A percentile compares a stretch with the other conserved stretches of the same genome.
These are phyloP conservation scores for Rotaria magnacalcarata DNA, from an alignment of 2,888 invertebrate genomes.

Conservation along the genomic window DNA sequence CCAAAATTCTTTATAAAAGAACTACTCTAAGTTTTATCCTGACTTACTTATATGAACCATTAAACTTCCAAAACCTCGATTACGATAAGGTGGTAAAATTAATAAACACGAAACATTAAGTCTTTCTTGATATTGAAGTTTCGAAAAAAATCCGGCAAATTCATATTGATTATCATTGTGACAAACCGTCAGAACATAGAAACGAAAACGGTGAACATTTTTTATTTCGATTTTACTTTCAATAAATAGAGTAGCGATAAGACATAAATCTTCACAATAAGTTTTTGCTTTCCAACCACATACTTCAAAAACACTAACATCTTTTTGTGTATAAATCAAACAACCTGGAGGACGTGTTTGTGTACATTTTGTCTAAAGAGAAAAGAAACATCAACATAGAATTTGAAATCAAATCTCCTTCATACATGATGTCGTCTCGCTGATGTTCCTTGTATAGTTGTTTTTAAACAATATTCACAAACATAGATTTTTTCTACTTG, in stretches of 20 bases:
- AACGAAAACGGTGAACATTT: slow-evolving; percentile 25
- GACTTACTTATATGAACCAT: neutral
- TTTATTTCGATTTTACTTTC: slow-evolving; percentile 27
- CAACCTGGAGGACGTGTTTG: slow-evolving; percentile 7
- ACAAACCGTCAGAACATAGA: neutral
- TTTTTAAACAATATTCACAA: slow-evolving; percentile 34
- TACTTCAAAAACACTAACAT: slow-evolving; percentile 5
- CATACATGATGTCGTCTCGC: neutral
- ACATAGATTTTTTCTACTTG: slow-evolving; percentile 10
- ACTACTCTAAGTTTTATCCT: neutral
- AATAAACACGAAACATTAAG: slow-evolving; percentile 25
- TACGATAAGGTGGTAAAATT: slow-evolving; percentile 14
- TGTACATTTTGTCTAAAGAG: slow-evolving; percentile 16
- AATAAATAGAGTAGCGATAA: neutral
- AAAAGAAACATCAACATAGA: neutral
- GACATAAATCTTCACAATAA: slow-evolving; percentile 32
- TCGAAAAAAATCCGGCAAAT: neutral
- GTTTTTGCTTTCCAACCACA: neutral
- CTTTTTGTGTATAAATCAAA: slow-evolving; percentile 10
- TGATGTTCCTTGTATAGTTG: neutral
- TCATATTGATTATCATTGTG: neutral
- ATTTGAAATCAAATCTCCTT: neutral
- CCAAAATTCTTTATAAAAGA: neutral
- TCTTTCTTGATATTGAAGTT: slow-evolving; percentile 26
- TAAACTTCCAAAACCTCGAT: slow-evolving; percentile 32